These are phyloP conservation scores for Drosophila bipectinata DNA, from an alignment of 1,140 invertebrate species.

Conservation along the genomic window DNA sequence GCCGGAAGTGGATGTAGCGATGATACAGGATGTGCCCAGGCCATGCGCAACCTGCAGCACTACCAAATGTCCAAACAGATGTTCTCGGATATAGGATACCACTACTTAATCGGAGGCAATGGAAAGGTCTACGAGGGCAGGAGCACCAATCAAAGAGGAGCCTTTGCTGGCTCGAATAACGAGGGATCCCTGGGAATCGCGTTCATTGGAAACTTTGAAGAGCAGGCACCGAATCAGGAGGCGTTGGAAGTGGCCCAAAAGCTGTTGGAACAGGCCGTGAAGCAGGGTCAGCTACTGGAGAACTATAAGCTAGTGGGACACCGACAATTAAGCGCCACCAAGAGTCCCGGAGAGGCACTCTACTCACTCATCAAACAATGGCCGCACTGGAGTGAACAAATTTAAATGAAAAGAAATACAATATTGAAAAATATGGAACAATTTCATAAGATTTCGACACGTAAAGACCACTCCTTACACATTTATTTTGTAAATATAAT, in stretches of 20 bases:
- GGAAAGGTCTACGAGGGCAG: constrained; percentile 87
- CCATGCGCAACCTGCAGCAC: constrained; percentile 85
- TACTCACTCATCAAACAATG: constrained; percentile 86
- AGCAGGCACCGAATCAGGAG: constrained; percentile 81
- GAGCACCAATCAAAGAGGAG: constrained; percentile 85
- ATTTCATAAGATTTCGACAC: constrained; percentile 65
- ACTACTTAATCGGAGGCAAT: constrained; percentile 88
- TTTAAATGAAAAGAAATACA: background rate
- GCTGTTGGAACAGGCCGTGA: constrained; percentile 86
- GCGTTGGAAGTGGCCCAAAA: constrained; percentile 86
- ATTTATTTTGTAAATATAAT: constrained; percentile 82
- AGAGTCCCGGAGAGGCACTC: constrained; percentile 87
- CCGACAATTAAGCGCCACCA: constrained; percentile 86
- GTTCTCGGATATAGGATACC: constrained; percentile 87
- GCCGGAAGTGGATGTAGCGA: constrained; percentile 84
- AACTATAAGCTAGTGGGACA: constrained; percentile 87
- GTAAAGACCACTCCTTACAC: constrained; percentile 79
- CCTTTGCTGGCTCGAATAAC: constrained; percentile 87
- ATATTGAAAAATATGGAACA: too few relatives aligned
- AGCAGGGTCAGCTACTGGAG: constrained; percentile 84
- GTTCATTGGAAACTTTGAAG: constrained; percentile 85
- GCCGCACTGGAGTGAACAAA: constrained; percentile 85
- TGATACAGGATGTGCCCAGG: constrained; percentile 81
- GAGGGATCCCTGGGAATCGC: constrained; percentile 86
- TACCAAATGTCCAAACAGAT: constrained; percentile 84